Base-by-base conservation (phyloP, 2,888 invertebrate genomes). In the Mycogona germanica region DNA sequence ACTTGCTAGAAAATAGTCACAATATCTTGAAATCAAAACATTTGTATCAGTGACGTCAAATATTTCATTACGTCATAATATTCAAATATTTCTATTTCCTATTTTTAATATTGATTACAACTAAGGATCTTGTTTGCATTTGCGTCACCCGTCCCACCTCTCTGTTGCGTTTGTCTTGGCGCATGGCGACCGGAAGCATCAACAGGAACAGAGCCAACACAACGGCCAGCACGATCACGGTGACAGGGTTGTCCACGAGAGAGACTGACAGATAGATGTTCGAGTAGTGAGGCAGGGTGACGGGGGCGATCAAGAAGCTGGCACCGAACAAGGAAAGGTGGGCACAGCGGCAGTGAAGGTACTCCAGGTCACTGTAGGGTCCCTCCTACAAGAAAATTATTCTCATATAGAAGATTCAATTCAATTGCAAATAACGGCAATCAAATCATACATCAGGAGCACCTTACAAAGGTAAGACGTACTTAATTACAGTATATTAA, bases 251-350 rank as follows among this genome's bases (percentile, higher is more conserved):
- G 26, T 59, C 53, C 2, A 40, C 26, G 26, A 62, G 21, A 17
- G 55, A 53, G 3, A 59, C 46, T 35, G 60, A 57, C 12, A 63
- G 49, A 12, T 55, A 6, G 1, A 60, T 49, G 32, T 60, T 61
- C 5, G 47, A 17, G 25, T 60, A 6, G 5, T 58, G 60, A 40
- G 60, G 55, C n/a, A 61, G 23, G 17, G 44, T 1, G 26, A 53
- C 51, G 1, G 61, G 61, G 9, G 55, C 38, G 3, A 59, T 55
- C 3, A 60, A 51, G 26, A 61, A 38, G 9, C 58, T 53, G 25
- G 58, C 58, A 7, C 58, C 57, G 19, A 62, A 63, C 21, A 60
- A 26, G 0, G 63, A 61, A 32, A 60, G 51, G 51, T 62, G 62
- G 17, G 51, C 26, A 25, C 59, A 58, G 17, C 42, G 23, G 44